phyloP scores from a whole-genome alignment of 37 sponge, comb jelly and placozoan genomes.

The Beroe ovata region DNA sequence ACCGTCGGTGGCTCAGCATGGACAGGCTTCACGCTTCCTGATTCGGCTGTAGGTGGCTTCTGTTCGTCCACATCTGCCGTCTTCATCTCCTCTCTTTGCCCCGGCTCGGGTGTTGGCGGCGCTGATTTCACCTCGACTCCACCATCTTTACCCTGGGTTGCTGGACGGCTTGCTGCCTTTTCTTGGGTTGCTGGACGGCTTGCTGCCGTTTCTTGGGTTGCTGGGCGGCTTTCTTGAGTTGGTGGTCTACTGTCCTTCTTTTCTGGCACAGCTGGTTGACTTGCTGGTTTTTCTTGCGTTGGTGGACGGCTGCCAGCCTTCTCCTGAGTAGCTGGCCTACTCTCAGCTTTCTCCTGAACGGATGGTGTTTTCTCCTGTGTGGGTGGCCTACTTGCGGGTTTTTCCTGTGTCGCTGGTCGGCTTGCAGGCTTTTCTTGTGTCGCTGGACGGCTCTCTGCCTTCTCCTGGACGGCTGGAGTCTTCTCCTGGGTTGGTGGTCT shows the following conservation, averaged over 20 bases:
- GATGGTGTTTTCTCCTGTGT: conserved; percentile 20
- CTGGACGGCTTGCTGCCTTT: conserved; percentile 49
- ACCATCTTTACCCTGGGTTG: conserved; percentile 11
- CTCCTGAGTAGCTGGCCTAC: conserved; percentile 51
- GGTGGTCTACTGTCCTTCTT: conserved; percentile 16
- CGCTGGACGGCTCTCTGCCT: conserved; percentile 30
- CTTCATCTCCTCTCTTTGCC: neutral
- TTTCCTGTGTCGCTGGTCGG: neutral
- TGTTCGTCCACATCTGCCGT: neutral
- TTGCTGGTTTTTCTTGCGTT: conserved; percentile 22
- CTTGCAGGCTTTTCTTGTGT: conserved; percentile 21
- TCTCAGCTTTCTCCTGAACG: conserved; percentile 12
- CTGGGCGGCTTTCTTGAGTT: conserved; percentile 45
- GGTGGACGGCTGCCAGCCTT: conserved; percentile 42
- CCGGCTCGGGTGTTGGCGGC: conserved; percentile 54
- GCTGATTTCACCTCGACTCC: conserved; percentile 63
- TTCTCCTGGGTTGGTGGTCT: conserved; percentile 36
- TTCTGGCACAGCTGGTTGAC: neutral
- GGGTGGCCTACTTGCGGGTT: neutral
- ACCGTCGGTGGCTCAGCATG: conserved; percentile 32
- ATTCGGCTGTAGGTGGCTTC: neutral
- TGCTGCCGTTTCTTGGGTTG: conserved; percentile 30
- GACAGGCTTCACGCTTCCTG: conserved; percentile 29
- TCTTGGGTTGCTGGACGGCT: conserved; percentile 4
- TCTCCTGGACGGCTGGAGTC: neutral